Evolutionary conservation across 2,888 invertebrate genomes (phyloP).

Genomic region (Machimus rusticus): DNA sequence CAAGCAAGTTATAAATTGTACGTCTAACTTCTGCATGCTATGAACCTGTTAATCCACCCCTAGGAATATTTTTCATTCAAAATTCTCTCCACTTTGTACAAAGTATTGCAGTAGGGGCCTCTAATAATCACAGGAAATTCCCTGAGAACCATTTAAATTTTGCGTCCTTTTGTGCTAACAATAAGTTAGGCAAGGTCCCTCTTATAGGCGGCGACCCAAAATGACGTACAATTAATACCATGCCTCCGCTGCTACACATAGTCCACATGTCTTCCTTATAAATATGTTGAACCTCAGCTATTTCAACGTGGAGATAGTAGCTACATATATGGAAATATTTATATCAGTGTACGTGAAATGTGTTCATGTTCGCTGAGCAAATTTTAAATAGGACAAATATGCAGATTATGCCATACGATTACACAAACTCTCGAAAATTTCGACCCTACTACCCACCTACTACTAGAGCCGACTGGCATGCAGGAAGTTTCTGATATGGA

Average conservation of each 20-base stretch:
- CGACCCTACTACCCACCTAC: background rate
- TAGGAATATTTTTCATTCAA: background rate
- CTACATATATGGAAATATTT: background rate
- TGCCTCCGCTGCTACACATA: background rate
- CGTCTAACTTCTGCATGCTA: background rate
- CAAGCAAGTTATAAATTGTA: background rate
- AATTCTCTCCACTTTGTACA: background rate
- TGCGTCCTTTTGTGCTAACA: conserved; percentile 16
- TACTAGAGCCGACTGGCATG: background rate
- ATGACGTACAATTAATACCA: conserved; percentile 19
- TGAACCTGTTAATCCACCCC: conserved; percentile 12
- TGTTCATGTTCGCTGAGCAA: background rate
- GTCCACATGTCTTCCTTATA: conserved; percentile 2
- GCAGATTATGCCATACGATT: conserved; percentile 31
- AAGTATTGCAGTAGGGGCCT: background rate
- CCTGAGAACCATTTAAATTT: conserved; percentile 6
- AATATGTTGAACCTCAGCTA: conserved; percentile 25
- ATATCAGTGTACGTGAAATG: background rate
- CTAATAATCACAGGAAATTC: conserved; percentile 27
- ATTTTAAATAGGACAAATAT: conserved; percentile 34
- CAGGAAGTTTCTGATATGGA: background rate
- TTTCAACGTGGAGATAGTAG: conserved; percentile 1
- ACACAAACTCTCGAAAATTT: conserved; percentile 25
- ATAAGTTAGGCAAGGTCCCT: conserved; percentile 18
- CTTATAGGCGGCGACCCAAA: conserved; percentile 21